Evolutionary conservation across 2,888 invertebrate genomes (phyloP).

Genomic region (Xylocampa areola): DNA sequence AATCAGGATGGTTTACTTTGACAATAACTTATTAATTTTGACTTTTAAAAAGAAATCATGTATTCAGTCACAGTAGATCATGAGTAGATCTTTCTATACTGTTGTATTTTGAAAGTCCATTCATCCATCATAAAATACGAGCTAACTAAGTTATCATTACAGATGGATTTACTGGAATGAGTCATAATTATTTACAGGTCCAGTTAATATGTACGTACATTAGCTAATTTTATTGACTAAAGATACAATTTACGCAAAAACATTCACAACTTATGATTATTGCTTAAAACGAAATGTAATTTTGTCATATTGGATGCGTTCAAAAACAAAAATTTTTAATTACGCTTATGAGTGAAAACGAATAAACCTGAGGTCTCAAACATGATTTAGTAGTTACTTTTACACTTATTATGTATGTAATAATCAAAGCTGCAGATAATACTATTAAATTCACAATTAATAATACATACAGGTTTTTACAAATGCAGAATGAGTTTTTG

Average conservation of each 20-base stretch:
- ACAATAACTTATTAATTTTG: conserved; percentile 47
- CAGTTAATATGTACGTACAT: neutral
- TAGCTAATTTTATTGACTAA: neutral
- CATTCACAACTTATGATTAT: neutral
- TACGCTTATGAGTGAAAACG: neutral
- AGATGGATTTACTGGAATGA: neutral
- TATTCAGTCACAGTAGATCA: neutral
- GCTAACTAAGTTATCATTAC: neutral
- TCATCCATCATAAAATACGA: neutral
- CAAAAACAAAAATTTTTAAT: conserved; percentile 1
- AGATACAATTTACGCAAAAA: neutral
- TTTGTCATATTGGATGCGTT: conserved; percentile 12
- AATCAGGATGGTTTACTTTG: conserved; percentile 68
- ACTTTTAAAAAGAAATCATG: conserved; percentile 30
- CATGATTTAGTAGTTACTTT: neutral
- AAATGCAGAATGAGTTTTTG: conserved; percentile 37
- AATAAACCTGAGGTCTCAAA: too few species aligned
- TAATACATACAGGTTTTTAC: neutral
- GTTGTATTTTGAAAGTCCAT: neutral
- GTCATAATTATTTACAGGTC: conserved; percentile 6
- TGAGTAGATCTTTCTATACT: neutral
- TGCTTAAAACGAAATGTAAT: conserved; percentile 1
- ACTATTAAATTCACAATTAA: neutral
- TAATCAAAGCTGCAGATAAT: neutral
- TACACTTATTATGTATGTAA: too few species aligned